Conservation (phyloP, 2,797 vertebrate genomes). For the Characodon lateralis region DNA sequence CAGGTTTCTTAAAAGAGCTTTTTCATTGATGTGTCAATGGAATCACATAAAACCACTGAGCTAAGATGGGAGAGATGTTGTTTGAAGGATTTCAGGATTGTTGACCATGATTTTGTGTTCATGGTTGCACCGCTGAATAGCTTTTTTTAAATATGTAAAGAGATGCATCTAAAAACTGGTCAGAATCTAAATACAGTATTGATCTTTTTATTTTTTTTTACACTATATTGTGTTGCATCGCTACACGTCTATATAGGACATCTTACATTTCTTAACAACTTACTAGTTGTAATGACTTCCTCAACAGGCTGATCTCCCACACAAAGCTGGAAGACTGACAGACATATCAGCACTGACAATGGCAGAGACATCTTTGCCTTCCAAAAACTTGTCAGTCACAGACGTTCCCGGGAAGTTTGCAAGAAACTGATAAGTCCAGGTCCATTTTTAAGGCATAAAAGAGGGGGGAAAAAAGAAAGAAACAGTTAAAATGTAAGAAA, state of each 20-base stretch:
- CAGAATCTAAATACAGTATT: neutral
- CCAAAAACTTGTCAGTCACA: conserved; percentile 4
- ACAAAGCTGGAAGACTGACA: conserved; percentile 52
- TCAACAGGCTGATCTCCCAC: conserved; percentile 46
- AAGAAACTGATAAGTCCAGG: conserved; percentile 7
- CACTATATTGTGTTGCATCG: neutral
- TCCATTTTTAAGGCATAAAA: neutral
- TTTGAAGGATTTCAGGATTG: neutral
- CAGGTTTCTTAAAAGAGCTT: too few relatives aligned
- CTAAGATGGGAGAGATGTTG: neutral
- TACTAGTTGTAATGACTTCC: conserved; percentile 51
- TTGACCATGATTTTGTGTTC: neutral
- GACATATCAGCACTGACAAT: conserved; percentile 56
- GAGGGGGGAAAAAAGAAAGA: neutral
- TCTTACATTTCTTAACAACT: conserved; percentile 30
- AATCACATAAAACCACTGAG: neutral
- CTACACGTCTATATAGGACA: neutral
- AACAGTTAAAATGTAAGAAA: neutral
- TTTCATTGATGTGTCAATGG: neutral
- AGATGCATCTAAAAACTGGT: neutral
- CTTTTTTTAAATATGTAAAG: neutral
- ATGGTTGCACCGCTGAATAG: neutral
- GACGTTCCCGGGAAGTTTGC: neutral
- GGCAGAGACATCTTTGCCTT: conserved; percentile 49
- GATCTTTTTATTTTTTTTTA: neutral